Evolutionary conservation across 2,888 invertebrate species (phyloP).

Genomic region (Laothoe populi): DNA sequence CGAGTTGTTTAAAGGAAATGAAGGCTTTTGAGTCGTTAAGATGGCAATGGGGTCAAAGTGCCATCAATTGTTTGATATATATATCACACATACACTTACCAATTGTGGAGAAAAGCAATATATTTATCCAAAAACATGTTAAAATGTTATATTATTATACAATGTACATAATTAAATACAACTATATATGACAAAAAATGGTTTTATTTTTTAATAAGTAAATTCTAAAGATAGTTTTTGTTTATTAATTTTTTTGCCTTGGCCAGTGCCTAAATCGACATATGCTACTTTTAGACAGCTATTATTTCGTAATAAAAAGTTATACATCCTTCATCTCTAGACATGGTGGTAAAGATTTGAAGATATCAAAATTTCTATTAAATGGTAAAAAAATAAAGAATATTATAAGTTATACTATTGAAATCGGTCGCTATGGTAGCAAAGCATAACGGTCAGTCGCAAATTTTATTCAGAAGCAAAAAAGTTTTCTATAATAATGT

Average conservation of each 20-base stretch:
- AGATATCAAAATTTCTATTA: too few relatives aligned
- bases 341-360: too few relatives aligned
- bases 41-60: not conserved
- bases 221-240: conserved; percentile 34
- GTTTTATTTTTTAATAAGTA: conserved; percentile 48
- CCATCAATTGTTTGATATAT: not conserved
- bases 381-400: too few relatives aligned
- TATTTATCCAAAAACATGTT: conserved; percentile 25
- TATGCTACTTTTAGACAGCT: not conserved
- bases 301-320: not conserved
- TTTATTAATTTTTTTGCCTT: conserved; percentile 49
- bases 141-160: conserved; percentile 29
- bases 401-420: too few relatives aligned
- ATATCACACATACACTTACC: not conserved
- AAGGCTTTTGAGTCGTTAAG: not conserved
- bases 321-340: not conserved
- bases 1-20: not conserved
- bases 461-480: too few relatives aligned
- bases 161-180: conserved; percentile 61
- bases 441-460: too few relatives aligned
- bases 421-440: too few relatives aligned
- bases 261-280: conserved; percentile 60
- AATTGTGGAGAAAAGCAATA: conserved; percentile 17
- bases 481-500: too few relatives aligned
- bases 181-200: conserved; percentile 51